Percentiles rank a stretch among this genome's conserved stretches.
These are phyloP conservation scores for Parasteatoda tepidariorum DNA, from an alignment of 1,140 invertebrate species.

Conservation along the genomic window DNA sequence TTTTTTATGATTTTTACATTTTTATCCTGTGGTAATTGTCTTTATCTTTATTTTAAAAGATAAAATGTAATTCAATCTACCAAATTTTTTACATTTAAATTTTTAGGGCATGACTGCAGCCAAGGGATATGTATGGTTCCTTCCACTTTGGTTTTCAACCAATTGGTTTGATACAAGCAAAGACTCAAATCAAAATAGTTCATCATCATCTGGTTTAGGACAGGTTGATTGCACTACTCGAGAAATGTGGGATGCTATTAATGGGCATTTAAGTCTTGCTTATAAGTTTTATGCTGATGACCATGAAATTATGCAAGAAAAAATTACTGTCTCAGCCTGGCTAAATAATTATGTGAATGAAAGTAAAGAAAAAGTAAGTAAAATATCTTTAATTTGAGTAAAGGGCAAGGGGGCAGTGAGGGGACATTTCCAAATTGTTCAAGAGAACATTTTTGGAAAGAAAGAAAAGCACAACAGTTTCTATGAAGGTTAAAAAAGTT, in stretches of 20 bases:
- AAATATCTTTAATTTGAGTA: too few species aligned
- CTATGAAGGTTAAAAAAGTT: too few species aligned
- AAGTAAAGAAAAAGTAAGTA: slow-evolving; percentile 40
- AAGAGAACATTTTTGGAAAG: too few species aligned
- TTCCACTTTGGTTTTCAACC: slow-evolving; percentile 78
- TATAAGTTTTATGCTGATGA: slow-evolving; percentile 77
- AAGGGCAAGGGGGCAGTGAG: too few species aligned
- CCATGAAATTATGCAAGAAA: slow-evolving; percentile 75
- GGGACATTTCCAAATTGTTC: too few species aligned
- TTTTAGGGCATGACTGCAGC: slow-evolving; percentile 73
- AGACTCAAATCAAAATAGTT: slow-evolving; percentile 72
- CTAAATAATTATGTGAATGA: slow-evolving; percentile 45
- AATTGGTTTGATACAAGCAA: slow-evolving; percentile 79
- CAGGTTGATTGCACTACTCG: slow-evolving; percentile 74
- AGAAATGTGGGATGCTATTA: slow-evolving; percentile 78
- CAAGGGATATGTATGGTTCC: slow-evolving; percentile 85
- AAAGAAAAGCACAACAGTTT: too few species aligned
- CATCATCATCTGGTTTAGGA: slow-evolving; percentile 65
- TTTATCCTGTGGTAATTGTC: too few species aligned
- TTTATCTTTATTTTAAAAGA: too few species aligned
- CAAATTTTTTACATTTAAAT: too few species aligned
- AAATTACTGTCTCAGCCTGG: slow-evolving; percentile 68
- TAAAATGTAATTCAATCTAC: too few species aligned
- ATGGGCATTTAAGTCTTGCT: slow-evolving; percentile 80
- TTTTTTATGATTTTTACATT: too few species aligned